Evolutionary conservation across 2,888 invertebrate genomes (phyloP).

Genomic region (Drosophila silvestris): DNA sequence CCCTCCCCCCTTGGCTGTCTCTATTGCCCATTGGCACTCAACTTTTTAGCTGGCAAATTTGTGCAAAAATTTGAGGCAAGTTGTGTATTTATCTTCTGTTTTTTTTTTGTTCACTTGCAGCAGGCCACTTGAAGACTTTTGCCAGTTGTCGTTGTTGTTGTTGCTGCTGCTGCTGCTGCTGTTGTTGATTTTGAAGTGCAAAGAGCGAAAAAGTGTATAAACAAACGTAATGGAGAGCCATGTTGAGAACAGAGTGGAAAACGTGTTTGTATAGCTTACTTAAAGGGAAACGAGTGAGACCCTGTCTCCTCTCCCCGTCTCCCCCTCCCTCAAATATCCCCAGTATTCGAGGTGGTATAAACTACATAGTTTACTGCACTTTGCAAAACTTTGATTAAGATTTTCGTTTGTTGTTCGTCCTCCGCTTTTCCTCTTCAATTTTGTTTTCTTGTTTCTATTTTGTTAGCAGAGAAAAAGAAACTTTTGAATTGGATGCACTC

Average conservation of each 20-base stretch:
- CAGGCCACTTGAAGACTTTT: conserved; percentile 66
- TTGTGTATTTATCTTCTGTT: conserved; percentile 36
- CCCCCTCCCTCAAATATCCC: conserved; percentile 21
- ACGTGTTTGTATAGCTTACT: conserved; percentile 36
- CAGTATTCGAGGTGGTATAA: conserved; percentile 38
- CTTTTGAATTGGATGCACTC: conserved; percentile 73
- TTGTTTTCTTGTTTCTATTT: conserved; percentile 40
- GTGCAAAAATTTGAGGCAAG: conserved; percentile 41
- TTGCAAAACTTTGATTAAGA: conserved; percentile 79
- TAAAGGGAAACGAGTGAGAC: neutral
- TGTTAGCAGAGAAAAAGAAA: conserved; percentile 20
- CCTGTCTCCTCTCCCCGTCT: neutral
- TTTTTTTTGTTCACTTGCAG: conserved; percentile 59
- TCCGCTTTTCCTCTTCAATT: conserved; percentile 26
- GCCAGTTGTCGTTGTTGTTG: conserved; percentile 29
- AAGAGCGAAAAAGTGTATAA: conserved; percentile 74
- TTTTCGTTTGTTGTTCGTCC: conserved; percentile 70
- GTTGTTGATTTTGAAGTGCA: conserved; percentile 76
- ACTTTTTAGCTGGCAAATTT: conserved; percentile 61
- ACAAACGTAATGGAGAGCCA: conserved; percentile 78
- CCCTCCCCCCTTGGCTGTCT: conserved; percentile 17
- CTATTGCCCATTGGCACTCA: conserved; percentile 20
- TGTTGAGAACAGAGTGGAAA: conserved; percentile 43
- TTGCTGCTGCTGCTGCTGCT: conserved; percentile 15
- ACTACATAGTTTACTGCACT: conserved; percentile 80